Percentiles rank a stretch among this genome's conserved stretches.
Conservation (phyloP, 2,797 vertebrate genomes). For the Coregonus suidteri region DNA sequence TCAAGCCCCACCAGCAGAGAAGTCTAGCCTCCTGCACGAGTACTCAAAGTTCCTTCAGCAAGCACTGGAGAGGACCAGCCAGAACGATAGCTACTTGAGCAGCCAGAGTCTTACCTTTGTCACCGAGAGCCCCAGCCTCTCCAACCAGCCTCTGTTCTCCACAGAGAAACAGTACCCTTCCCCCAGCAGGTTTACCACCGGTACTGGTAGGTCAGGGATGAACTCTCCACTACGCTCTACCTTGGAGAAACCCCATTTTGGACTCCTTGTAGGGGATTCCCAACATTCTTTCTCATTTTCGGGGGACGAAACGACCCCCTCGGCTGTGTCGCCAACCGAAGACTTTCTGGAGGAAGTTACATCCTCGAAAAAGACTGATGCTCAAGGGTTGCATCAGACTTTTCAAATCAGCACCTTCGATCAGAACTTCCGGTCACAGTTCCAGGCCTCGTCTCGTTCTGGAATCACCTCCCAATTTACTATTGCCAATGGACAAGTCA, state of each 20-base stretch:
- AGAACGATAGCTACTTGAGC: slow-evolving; percentile 99
- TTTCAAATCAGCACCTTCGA: slow-evolving; percentile 97
- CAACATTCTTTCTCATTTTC: slow-evolving; percentile 98
- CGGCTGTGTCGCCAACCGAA: slow-evolving; percentile 90
- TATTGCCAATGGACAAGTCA: slow-evolving; percentile 95
- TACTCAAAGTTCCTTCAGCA: slow-evolving; percentile 99
- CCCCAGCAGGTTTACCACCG: slow-evolving; percentile 83
- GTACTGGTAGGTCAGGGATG: slow-evolving; percentile 83
- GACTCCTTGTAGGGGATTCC: slow-evolving; percentile 93
- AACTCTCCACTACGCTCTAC: slow-evolving; percentile 93
- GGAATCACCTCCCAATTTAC: slow-evolving; percentile 92
- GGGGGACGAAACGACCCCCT: slow-evolving; percentile 93
- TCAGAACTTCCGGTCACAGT: slow-evolving; percentile 95
- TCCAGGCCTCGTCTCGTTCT: slow-evolving; percentile 85
- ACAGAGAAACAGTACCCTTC: slow-evolving; percentile 94
- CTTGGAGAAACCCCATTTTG: slow-evolving; percentile 96
- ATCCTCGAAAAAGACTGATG: slow-evolving; percentile 93
- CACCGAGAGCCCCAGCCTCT: slow-evolving; percentile 90
- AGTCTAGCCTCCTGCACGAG: slow-evolving; percentile 97
- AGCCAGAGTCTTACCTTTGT: slow-evolving; percentile 96
- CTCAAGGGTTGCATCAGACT: slow-evolving; percentile 90
- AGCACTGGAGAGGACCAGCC: slow-evolving; percentile 98
- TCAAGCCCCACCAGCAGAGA: slow-evolving; percentile 89
- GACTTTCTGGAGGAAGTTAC: slow-evolving; percentile 98
- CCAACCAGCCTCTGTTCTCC: slow-evolving; percentile 91